These are phyloP conservation scores for Bicyclus anynana DNA, from an alignment of 1,140 invertebrate species.

Conservation along the genomic window DNA sequence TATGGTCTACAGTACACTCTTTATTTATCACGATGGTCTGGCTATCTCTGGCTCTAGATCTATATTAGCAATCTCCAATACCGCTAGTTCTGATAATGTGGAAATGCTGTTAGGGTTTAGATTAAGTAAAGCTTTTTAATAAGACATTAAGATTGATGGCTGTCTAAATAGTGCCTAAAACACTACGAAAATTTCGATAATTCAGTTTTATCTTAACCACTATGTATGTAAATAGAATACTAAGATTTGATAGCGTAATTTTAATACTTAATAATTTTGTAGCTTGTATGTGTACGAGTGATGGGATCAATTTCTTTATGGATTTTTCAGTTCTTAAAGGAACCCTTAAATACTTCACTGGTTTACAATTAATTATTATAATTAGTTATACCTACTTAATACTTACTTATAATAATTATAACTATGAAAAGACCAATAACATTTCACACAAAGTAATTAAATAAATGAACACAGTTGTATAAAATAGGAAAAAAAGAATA, in stretches of 20 bases:
- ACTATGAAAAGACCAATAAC: slow-evolving; percentile 18
- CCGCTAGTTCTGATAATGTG: background rate
- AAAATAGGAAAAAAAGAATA: background rate
- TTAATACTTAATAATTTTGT: slow-evolving; percentile 49
- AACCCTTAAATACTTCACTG: slow-evolving; percentile 19
- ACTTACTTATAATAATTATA: slow-evolving; percentile 6
- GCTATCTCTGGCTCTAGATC: no score
- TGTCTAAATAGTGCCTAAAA: slow-evolving; percentile 77
- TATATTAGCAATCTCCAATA: no score
- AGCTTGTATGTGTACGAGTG: slow-evolving; percentile 50
- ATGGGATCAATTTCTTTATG: slow-evolving; percentile 66
- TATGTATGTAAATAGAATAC: slow-evolving; percentile 59
- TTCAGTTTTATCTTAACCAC: slow-evolving; percentile 69
- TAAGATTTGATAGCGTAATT: slow-evolving; percentile 53
- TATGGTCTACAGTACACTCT: no score
- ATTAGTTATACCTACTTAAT: slow-evolving; percentile 12
- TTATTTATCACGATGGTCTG: no score
- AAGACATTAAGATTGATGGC: slow-evolving; percentile 74
- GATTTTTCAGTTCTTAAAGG: slow-evolving; percentile 27
- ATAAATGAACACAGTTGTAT: background rate
- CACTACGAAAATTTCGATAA: slow-evolving; percentile 74
- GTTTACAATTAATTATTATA: slow-evolving; percentile 10
- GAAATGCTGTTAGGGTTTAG: slow-evolving; percentile 31
- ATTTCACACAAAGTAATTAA: slow-evolving; percentile 2
- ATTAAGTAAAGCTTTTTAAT: slow-evolving; percentile 69